Conservation (phyloP, 2,888 invertebrate species). For the Habroteleia sp. region DNA sequence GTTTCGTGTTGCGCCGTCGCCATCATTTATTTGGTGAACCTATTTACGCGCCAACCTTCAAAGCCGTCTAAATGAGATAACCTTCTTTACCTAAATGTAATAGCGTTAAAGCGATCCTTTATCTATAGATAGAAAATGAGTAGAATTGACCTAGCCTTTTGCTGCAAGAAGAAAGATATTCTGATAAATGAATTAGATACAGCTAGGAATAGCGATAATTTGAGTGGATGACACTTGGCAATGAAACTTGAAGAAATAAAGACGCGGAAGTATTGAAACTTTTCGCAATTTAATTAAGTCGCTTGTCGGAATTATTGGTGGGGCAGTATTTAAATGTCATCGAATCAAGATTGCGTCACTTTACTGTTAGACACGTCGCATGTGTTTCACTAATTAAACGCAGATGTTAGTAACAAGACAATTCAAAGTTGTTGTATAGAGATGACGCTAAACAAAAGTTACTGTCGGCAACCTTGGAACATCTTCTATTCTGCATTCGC, state of each 20-base stretch:
- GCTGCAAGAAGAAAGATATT: conserved; percentile 20
- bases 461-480: conserved; percentile 48
- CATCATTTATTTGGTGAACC: conserved; percentile 76
- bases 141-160: conserved; percentile 41
- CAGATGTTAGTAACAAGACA: conserved; percentile 34
- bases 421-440: conserved; percentile 21
- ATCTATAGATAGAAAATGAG: conserved; percentile 48
- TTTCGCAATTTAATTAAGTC: conserved; percentile 16
- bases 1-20: conserved; percentile 51
- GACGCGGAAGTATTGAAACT: too few species aligned
- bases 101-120: conserved; percentile 74
- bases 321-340: conserved; percentile 29
- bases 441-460: conserved; percentile 39
- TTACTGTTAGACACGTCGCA: conserved; percentile 24
- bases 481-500: conserved; percentile 26
- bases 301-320: conserved; percentile 2
- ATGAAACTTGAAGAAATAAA: conserved; percentile 3
- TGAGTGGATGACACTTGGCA: conserved; percentile 21
- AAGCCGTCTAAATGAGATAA: conserved; percentile 75
- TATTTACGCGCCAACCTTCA: conserved; percentile 75
- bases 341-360: conserved; percentile 22
- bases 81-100: conserved; percentile 71
- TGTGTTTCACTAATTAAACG: conserved; percentile 49
- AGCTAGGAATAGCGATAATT: conserved; percentile 16
- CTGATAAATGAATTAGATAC: conserved; percentile 38